Conservation (phyloP, 2,113 vertebrate genomes). For the Callospermophilus lateralis region DNA sequence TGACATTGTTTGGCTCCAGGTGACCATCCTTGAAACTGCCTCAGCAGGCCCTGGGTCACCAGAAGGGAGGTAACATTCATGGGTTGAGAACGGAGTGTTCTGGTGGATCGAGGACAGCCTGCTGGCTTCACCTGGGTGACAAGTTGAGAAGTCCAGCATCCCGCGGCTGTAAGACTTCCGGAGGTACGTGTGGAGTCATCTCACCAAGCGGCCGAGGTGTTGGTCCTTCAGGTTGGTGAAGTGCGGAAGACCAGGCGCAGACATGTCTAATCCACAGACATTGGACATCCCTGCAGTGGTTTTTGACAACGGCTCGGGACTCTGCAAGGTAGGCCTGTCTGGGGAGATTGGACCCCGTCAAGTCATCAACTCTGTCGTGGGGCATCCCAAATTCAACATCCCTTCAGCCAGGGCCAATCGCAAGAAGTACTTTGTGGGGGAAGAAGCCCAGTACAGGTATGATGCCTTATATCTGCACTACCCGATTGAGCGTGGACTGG, state of each 20-base stretch:
- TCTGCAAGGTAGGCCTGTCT: slow-evolving; percentile 73
- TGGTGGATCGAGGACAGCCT: background rate
- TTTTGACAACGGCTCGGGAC: slow-evolving; percentile 80
- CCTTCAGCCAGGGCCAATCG: rapidly evolving
- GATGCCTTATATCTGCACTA: background rate
- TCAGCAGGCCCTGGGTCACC: background rate
- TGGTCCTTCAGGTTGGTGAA: slow-evolving; percentile 12
- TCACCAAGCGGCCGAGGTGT: background rate
- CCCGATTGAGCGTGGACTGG: slow-evolving; percentile 69
- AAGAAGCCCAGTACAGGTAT: background rate
- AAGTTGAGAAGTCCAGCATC: background rate
- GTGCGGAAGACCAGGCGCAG: background rate
- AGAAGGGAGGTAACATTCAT: slow-evolving; percentile 18
- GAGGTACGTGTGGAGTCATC: background rate
- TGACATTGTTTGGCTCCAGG: slow-evolving; percentile 48
- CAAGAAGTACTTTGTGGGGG: background rate
- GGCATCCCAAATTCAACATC: background rate
- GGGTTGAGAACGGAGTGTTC: background rate
- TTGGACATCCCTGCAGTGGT: slow-evolving; percentile 72
- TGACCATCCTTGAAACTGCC: background rate
- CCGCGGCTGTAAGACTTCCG: background rate
- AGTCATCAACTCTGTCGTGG: slow-evolving; percentile 46
- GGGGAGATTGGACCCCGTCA: slow-evolving; percentile 63
- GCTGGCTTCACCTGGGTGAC: background rate
- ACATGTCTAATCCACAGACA: slow-evolving; percentile 41